Evolutionary conservation across 35 echinoderm and acorn worm species (phyloP), one percentile per base, ranked within the genome.

Genomic region (Apostichopus parvimensis): DNA sequence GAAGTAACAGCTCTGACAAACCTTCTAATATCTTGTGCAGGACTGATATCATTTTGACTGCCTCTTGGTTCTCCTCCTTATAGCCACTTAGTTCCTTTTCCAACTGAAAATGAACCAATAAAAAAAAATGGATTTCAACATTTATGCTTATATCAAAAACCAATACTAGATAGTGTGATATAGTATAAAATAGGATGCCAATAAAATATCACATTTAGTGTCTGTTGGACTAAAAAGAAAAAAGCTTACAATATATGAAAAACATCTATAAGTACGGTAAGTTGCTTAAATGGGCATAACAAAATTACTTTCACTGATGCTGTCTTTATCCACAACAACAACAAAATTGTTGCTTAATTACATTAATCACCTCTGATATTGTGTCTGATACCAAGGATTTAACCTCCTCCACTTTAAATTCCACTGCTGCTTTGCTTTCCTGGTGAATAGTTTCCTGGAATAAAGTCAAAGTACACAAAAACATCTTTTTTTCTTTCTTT

Each of bases 1-100:
- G 34, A 45, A 45, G 34, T 45, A 45, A 45, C 34, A 45, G 34
- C 34, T 45, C 52, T 34, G 22, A 87, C 85, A 87, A 65, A 87
- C 85, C 85, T 65, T 87, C 54, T 25, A 87, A 87, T n/a, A 87
- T 87, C 58, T 87, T 87, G 15, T 87, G 85, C 85, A 87, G 57
- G 0, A 87, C 85, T 59, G 85, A 87, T 68, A 87, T 87, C 85
- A 87, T 87, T 58, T 87, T 87, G 17, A 87, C 85, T 22, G 57
- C 58, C 64, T 87, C 85, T 26, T 87, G 57, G 18, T 87, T 65
- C 54, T 87, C 85, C 25, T 87, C 85, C 54, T 57, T 87, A 6
- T 59, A 26, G 64, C 22, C 25, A 59, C 64, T 59, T 21, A 87
- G 64, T 11, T 87, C 85, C 57, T 62, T 71, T 71, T 87, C 85